Percentiles rank a stretch among this genome's conserved stretches.
phyloP scores from a whole-genome alignment of 2,113 vertebrate genomes.

The Aegypius monachus region DNA sequence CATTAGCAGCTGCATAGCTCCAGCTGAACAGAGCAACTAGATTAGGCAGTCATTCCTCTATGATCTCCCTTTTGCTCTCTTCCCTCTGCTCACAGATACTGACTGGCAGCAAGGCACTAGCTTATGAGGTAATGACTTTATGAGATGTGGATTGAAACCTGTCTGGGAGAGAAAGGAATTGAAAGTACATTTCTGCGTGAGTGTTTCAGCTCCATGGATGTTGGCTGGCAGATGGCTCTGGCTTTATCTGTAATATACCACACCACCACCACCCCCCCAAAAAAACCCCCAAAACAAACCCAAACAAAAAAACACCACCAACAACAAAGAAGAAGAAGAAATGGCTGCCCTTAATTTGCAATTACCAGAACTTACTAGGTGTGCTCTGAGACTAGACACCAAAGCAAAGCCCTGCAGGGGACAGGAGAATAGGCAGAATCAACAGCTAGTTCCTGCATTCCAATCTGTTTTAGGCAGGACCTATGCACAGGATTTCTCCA shows the following conservation, averaged over 20 bases:
- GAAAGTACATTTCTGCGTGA: background rate
- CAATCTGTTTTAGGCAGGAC: background rate
- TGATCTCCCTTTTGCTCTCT: background rate
- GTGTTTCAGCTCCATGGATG: background rate
- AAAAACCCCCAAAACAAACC: background rate
- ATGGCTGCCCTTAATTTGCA: background rate
- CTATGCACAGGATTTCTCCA: background rate
- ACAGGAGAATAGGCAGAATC: background rate
- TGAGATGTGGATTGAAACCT: background rate
- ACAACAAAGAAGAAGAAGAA: background rate
- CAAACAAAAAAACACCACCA: background rate
- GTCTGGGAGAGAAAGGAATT: background rate
- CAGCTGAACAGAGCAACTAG: background rate
- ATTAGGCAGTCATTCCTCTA: background rate
- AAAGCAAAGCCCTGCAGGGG: background rate
- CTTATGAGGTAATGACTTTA: background rate
- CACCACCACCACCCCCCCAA: too few relatives aligned
- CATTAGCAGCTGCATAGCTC: background rate
- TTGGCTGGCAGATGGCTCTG: background rate
- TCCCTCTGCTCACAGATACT: background rate
- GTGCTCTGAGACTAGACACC: background rate
- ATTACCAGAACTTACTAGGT: background rate
- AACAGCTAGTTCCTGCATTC: constrained; percentile 12
- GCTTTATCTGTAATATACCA: background rate
- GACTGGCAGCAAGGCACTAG: background rate